phyloP scores from a whole-genome alignment of 2,797 vertebrate species.

The Semotilus atromaculatus region DNA sequence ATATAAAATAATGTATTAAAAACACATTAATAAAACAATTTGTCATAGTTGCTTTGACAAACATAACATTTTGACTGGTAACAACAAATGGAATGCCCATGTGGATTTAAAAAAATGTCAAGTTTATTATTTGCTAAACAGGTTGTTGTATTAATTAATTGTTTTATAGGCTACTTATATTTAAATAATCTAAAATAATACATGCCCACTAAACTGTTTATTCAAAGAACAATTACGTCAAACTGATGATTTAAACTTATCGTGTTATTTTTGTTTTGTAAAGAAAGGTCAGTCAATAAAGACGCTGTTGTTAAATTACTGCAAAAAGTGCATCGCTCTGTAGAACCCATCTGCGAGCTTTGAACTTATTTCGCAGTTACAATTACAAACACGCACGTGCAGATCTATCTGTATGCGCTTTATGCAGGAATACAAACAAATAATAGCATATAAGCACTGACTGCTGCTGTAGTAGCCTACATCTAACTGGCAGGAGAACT shows the following conservation, averaged over 20 bases:
- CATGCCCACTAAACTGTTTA: neutral
- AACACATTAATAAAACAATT: neutral
- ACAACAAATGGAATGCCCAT: neutral
- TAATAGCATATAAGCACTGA: neutral
- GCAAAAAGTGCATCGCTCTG: constrained; percentile 52
- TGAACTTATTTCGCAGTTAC: neutral
- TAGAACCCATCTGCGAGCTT: constrained; percentile 64
- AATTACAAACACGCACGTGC: neutral
- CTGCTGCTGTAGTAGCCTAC: neutral
- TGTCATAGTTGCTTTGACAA: neutral
- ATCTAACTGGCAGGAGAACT: neutral
- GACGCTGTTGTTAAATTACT: neutral
- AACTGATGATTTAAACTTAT: neutral
- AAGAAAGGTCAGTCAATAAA: neutral
- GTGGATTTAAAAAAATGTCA: neutral
- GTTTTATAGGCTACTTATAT: neutral
- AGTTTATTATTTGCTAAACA: neutral
- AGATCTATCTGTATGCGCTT: neutral
- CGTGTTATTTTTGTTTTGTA: neutral
- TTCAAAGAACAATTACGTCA: neutral
- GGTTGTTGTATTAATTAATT: neutral
- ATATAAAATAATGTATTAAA: neutral
- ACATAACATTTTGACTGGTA: neutral
- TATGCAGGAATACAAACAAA: neutral
- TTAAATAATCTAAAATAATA: neutral